A percentile compares a stretch with the other conserved stretches of the same genome.
Evolutionary conservation across 2,797 vertebrate species (phyloP).

Genomic region (Coendou prehensilis): DNA sequence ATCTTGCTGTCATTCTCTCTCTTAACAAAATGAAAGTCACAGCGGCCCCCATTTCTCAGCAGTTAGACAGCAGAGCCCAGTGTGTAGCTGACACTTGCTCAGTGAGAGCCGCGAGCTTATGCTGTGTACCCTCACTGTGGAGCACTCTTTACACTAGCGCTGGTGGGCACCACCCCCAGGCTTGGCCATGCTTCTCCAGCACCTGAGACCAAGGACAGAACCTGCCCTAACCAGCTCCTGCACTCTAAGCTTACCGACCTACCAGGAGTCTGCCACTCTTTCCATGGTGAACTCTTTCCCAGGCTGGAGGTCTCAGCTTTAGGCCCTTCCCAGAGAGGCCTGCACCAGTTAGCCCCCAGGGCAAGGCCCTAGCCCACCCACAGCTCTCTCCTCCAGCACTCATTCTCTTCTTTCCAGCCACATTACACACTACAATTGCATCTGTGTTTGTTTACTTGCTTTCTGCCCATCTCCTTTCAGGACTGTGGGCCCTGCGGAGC

Average conservation of each 20-base stretch:
- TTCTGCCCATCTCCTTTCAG: not conserved
- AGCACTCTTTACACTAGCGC: not conserved
- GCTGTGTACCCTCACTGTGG: not conserved
- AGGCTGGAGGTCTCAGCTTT: not conserved
- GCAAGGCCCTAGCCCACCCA: not conserved
- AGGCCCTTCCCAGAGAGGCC: not conserved
- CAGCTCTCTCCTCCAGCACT: not conserved
- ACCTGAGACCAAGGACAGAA: not conserved
- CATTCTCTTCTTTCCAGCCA: too few species aligned
- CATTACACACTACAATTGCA: fast-evolving
- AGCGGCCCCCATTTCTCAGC: not conserved
- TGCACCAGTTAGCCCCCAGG: not conserved
- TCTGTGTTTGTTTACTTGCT: not conserved
- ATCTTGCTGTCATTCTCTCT: not conserved
- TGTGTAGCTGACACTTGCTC: not conserved
- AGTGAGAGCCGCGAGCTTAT: not conserved
- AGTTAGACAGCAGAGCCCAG: not conserved
- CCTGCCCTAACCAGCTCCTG: fast-evolving
- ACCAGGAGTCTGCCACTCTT: not conserved
- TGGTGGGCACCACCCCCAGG: fast-evolving
- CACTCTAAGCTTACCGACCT: not conserved
- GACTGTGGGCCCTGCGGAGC: not conserved
- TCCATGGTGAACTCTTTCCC: not conserved
- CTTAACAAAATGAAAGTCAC: not conserved
- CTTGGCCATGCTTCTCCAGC: not conserved